These are phyloP conservation scores for Diprion similis DNA, from an alignment of 1,140 invertebrate genomes.

Conservation along the genomic window DNA sequence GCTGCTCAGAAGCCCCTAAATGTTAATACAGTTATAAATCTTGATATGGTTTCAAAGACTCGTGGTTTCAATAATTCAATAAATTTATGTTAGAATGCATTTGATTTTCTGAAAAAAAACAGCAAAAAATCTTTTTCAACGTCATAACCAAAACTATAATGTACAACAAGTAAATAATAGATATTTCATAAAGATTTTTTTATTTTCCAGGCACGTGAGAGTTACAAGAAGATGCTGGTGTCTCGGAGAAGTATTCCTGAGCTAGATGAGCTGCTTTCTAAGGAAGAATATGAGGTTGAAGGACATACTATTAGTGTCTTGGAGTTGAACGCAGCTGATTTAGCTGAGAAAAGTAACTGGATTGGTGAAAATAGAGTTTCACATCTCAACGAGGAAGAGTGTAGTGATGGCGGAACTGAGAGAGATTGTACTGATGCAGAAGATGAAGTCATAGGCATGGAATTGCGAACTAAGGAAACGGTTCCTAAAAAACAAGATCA, in stretches of 20 bases:
- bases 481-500: slow-evolving; percentile 26
- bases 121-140: not conserved
- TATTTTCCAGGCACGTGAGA: slow-evolving; percentile 66
- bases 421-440: slow-evolving; percentile 41
- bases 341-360: slow-evolving; percentile 71
- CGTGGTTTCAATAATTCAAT: too few relatives aligned
- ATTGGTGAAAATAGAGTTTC: slow-evolving; percentile 72
- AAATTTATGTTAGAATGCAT: too few relatives aligned
- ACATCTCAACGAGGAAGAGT: slow-evolving; percentile 50
- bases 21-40: too few relatives aligned
- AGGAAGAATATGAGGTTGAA: slow-evolving; percentile 73
- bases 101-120: not conserved
- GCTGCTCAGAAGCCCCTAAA: too few relatives aligned
- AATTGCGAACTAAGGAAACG: slow-evolving; percentile 52
- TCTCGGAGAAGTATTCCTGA: slow-evolving; percentile 72
- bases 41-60: too few relatives aligned
- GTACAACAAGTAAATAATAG: slow-evolving; percentile 10
- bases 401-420: slow-evolving; percentile 47
- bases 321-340: slow-evolving; percentile 71
- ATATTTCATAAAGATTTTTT: slow-evolving; percentile 18
- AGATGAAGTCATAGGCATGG: slow-evolving; percentile 67
- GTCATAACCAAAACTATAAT: not conserved
- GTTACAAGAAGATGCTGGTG: slow-evolving; percentile 69
- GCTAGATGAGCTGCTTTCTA: slow-evolving; percentile 69
- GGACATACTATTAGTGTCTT: slow-evolving; percentile 78